Evolutionary conservation across 92 coral and sea anemone genomes (phyloP).

Genomic region (Virgularia gustaviana): DNA sequence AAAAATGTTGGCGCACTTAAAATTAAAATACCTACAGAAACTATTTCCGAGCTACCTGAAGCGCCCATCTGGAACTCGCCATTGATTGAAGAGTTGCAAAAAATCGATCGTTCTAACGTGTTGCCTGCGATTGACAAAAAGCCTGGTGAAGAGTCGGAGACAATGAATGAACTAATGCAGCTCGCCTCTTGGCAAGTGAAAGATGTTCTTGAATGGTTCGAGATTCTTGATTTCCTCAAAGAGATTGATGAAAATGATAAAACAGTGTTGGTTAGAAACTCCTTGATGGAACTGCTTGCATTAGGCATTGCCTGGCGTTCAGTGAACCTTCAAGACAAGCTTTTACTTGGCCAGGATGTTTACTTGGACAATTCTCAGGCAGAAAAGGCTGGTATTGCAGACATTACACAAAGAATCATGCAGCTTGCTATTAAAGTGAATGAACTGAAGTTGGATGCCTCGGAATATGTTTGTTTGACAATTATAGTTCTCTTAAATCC

Average conservation of each 20-base stretch:
- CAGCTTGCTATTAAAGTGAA: slow-evolving; percentile 86
- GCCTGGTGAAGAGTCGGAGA: slow-evolving; percentile 5
- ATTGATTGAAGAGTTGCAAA: slow-evolving; percentile 9
- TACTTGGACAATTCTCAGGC: slow-evolving; percentile 79
- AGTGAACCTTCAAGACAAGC: slow-evolving; percentile 50
- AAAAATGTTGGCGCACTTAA: slow-evolving; percentile 20
- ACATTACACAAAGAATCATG: slow-evolving; percentile 82
- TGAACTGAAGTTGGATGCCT: slow-evolving; percentile 73
- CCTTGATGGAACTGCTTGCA: slow-evolving; percentile 84
- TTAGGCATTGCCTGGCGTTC: slow-evolving; percentile 74
- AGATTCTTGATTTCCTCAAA: slow-evolving; percentile 54
- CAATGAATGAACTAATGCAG: slow-evolving; percentile 76
- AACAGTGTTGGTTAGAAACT: slow-evolving; percentile 61
- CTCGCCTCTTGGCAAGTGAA: slow-evolving; percentile 75
- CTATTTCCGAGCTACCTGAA: neutral
- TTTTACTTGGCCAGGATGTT: slow-evolving; percentile 71
- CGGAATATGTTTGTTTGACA: slow-evolving; percentile 86
- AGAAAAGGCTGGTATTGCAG: slow-evolving; percentile 80
- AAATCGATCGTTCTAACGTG: neutral
- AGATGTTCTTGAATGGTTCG: slow-evolving; percentile 73
- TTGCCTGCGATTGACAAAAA: neutral
- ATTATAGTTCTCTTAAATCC: slow-evolving; percentile 85
- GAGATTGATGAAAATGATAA: slow-evolving; percentile 53
- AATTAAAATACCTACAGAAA: slow-evolving; percentile 19
- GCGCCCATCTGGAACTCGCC: neutral